Base-by-base conservation (phyloP, 2,797 vertebrate genomes). In the Toxotes lorentzi region DNA sequence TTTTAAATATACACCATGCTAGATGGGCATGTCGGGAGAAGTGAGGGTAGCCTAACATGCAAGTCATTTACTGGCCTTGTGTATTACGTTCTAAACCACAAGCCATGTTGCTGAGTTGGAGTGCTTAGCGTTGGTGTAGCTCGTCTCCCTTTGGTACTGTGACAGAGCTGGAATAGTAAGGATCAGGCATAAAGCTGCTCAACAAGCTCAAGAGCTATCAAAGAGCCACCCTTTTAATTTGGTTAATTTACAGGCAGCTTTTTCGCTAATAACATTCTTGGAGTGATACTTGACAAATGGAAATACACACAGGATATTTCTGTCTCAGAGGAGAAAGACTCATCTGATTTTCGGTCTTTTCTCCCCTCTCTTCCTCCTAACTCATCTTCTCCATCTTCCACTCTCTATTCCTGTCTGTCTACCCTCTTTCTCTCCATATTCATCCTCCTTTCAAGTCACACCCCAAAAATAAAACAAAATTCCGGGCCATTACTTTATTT, bases 221-320 rank as follows among this genome's bases (percentile, higher is more conserved):
- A 81, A 88, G 85, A 92, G 90, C 89, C 87, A 77, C 86, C 88
- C 86, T 93, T 92, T 92, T 93, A 93, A 93, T 94, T 93, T 93
- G 88, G 75, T 91, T 94, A 91, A 94, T 94, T 91, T 92, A 92
- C 91, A 94, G 89, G 70, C 89, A 89, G 90, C 87, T 92, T 88
- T 92, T 90, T 90, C 76, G 24, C 91, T 91, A 91, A 94, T 94
- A 93, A 92, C 77, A 70, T 72, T 91, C 86, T 84, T 87, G 85
- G 91, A 95, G 95, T 91, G 91, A 94, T 94, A 93, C 91, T 93
- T 94, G 92, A 94, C 91, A 86, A 94, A 86, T 88, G 92, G 83
- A 93, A 91, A 95, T 85, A 89, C 86, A 86, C 88, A 89, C 78
- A 82, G 78, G 81, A 85, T 89, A 91, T 87, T 75, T 85, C 91